phyloP scores from a whole-genome alignment of 2,888 invertebrate genomes.

The Polyommatus iphigenia region DNA sequence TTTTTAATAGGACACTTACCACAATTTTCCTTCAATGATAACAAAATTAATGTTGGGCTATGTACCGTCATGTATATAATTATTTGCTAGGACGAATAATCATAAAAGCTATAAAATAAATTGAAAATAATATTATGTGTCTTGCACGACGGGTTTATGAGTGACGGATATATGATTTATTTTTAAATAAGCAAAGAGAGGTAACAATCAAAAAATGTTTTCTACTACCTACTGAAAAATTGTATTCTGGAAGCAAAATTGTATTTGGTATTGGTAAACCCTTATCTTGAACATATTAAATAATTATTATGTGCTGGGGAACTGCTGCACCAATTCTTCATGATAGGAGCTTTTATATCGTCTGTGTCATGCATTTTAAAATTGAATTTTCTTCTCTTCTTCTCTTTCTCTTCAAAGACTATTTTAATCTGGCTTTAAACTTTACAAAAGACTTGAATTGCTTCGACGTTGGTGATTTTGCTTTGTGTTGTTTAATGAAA shows the following conservation, averaged over 20 bases:
- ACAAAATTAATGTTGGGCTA: too few relatives aligned
- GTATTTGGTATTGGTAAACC: too few relatives aligned
- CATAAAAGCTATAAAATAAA: too few relatives aligned
- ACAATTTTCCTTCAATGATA: too few relatives aligned
- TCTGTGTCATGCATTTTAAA: neutral
- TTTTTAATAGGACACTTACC: neutral
- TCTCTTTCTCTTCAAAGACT: neutral
- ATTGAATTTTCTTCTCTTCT: neutral
- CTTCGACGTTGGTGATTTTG: slow-evolving; percentile 6
- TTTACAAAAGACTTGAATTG: slow-evolving; percentile 1
- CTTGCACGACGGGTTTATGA: neutral
- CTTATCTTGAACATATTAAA: too few relatives aligned
- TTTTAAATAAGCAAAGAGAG: too few relatives aligned
- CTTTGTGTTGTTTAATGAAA: slow-evolving; percentile 22
- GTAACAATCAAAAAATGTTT: too few relatives aligned
- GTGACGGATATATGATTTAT: too few relatives aligned
- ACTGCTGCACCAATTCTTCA: neutral
- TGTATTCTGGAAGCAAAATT: too few relatives aligned
- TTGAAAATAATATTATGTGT: neutral
- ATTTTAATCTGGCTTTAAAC: neutral
- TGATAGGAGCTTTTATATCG: neutral
- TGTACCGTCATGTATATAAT: too few relatives aligned
- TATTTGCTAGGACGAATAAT: too few relatives aligned
- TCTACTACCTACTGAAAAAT: too few relatives aligned
- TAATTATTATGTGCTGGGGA: neutral